These are phyloP conservation scores for Drosophila yooni DNA, from an alignment of 2,888 invertebrate genomes.

Conservation along the genomic window DNA sequence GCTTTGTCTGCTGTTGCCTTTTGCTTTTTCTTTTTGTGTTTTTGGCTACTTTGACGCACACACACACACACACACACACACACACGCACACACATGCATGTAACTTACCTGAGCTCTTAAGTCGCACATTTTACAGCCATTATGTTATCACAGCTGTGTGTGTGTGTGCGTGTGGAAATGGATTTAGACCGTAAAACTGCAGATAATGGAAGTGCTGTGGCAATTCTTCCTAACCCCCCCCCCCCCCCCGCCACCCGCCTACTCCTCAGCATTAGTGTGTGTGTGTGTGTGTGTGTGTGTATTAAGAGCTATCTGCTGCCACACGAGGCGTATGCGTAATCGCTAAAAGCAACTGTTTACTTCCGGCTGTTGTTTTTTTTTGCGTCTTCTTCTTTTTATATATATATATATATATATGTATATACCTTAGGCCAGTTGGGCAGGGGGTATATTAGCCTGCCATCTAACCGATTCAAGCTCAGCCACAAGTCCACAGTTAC, in stretches of 20 bases:
- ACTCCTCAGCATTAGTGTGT: neutral
- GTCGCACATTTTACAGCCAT: conserved; percentile 64
- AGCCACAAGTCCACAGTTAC: neutral
- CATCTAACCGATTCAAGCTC: neutral
- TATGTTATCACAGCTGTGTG: conserved; percentile 69
- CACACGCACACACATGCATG: conserved; percentile 1
- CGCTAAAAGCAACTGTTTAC: conserved; percentile 51
- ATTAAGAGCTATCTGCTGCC: conserved; percentile 19
- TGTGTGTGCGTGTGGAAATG: conserved; percentile 54
- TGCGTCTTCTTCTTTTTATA: neutral
- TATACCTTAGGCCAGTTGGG: neutral
- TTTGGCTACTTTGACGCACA: conserved; percentile 40
- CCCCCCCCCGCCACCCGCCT: neutral
- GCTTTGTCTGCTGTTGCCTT: conserved; percentile 37
- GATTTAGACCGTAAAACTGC: conserved; percentile 79
- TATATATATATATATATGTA: neutral
- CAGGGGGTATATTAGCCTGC: neutral
- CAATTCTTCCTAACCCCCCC: conserved; percentile 9
- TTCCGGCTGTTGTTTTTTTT: conserved; percentile 22
- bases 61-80: conserved; percentile 17
- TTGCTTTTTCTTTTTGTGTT: conserved; percentile 31
- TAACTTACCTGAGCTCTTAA: conserved; percentile 67
- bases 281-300: conserved; percentile 5
- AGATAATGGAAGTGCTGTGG: conserved; percentile 62
- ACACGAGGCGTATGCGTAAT: conserved; percentile 69